A percentile compares a stretch with the other conserved stretches of the same genome.
phyloP scores from a whole-genome alignment of 2,797 vertebrate species.

The Hydrolagus colliei region DNA sequence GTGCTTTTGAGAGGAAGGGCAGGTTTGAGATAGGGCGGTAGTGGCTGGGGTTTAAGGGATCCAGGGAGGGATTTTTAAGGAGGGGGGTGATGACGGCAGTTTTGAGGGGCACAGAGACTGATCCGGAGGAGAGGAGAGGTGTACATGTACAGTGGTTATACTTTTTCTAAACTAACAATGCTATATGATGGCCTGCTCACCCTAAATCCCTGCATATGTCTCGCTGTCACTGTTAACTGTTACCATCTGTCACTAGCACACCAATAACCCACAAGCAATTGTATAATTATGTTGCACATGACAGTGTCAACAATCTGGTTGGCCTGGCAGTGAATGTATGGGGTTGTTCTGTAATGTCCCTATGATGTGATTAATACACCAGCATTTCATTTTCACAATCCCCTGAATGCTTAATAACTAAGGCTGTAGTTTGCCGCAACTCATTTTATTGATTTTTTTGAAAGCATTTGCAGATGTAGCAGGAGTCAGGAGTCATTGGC shows the following conservation, averaged over 20 bases:
- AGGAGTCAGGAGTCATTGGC: not conserved
- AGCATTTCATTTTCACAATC: conserved; percentile 16
- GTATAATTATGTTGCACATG: not conserved
- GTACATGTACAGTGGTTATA: no score
- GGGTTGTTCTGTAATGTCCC: not conserved
- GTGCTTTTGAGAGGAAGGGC: no score
- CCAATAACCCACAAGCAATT: not conserved
- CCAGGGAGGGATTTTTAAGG: no score
- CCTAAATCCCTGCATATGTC: not conserved
- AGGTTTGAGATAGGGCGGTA: no score
- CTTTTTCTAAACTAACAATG: no score
- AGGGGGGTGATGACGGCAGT: no score
- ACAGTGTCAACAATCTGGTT: not conserved
- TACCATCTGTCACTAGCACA: not conserved
- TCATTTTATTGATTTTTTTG: conserved; percentile 5
- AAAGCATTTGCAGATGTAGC: not conserved
- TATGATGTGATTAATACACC: conserved; percentile 2
- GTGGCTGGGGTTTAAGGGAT: no score
- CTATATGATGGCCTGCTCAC: not conserved
- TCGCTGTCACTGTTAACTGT: not conserved
- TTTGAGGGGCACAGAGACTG: no score
- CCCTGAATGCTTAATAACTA: not conserved
- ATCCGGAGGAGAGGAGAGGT: no score
- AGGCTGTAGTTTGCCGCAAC: not conserved
- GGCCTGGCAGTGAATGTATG: not conserved